Evolutionary conservation across 2,113 vertebrate species (phyloP), one percentile per base, ranked within the genome.

Genomic region (Isichthys henryi): DNA sequence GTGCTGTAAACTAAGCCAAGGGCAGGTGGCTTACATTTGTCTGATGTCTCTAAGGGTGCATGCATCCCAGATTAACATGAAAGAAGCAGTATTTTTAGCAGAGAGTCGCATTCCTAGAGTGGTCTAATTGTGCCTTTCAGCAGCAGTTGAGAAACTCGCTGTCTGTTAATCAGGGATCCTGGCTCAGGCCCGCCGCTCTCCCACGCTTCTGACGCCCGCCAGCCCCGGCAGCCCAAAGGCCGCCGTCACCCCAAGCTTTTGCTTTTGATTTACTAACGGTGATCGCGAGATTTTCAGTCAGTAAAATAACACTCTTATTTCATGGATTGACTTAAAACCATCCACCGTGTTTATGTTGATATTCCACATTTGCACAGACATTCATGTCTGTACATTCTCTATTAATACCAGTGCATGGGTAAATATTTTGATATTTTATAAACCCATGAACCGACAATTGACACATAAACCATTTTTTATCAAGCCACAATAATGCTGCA

Each of bases 371-470:
- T 90, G 86, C 86, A 15, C 70, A n/a, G 91, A 94, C 94, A 95
- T 95, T 93, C 94, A 95, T 95, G 92, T 91, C 92, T 74, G 92
- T 94, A 93, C 94, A 92, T 85, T 23, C 92, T 92, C 89, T 88
- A n/a, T 89, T 88, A 90, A 45, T 46, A 5, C 94, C 90, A 88
- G 62, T 92, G 91, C 91, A 90, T 91, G 94, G 91, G 92, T 91
- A 94, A 94, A 95, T 92, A 94, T 94, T 94, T 86, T 27, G 45
- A 86, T 23, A 49, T 86, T 86, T 4, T 86, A 49, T 27, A 27
- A 49, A 50, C 10, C 23, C 46, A 86, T 49, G n/a, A n/a, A 31
- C 46, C 31, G 21, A 45, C 10, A 49, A n/a, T n/a, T n/a, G 21
- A n/a, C 21, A n/a, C 2, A 10, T 62, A n/a, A n/a, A 62, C 58